Percentiles rank a stretch among this genome's conserved stretches.
phyloP scores from a whole-genome alignment of 2,113 vertebrate species.

The Casuarius casuarius region DNA sequence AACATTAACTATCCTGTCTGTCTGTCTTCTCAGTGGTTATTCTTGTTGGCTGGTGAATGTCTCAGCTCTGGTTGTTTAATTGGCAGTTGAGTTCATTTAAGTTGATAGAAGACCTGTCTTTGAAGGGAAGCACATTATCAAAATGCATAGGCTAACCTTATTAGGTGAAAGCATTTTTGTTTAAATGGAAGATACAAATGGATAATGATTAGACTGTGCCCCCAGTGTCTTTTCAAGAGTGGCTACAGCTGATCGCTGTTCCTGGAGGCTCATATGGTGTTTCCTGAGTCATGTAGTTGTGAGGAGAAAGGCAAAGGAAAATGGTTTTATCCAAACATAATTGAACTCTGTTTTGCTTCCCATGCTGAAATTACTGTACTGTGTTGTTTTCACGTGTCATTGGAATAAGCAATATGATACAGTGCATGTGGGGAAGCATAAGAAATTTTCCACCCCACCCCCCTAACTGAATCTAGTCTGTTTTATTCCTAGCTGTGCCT shows the following conservation, averaged over 20 bases:
- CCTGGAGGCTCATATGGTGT: background rate
- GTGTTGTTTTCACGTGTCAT: background rate
- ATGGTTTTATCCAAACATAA: background rate
- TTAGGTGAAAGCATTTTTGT: slow-evolving; percentile 20
- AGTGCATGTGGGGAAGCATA: background rate
- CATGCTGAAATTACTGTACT: background rate
- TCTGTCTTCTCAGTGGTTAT: background rate
- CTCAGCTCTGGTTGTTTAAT: background rate
- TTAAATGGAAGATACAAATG: background rate
- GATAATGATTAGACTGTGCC: background rate
- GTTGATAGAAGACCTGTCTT: background rate
- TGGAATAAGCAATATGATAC: background rate
- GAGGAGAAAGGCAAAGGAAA: background rate
- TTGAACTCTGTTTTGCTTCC: background rate
- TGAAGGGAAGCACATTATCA: slow-evolving; percentile 1
- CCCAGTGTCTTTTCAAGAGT: background rate
- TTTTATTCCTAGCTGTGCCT: slow-evolving; percentile 28
- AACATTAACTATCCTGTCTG: background rate
- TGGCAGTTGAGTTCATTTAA: slow-evolving; percentile 21
- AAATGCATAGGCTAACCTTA: slow-evolving; percentile 18
- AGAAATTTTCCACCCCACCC: background rate
- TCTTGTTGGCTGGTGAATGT: background rate
- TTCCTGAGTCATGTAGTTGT: background rate
- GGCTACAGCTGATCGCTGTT: background rate
- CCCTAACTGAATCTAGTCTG: background rate